A percentile compares a stretch with the other conserved stretches of the same genome.
These are phyloP conservation scores for Denticeps clupeoides DNA, from an alignment of 2,797 vertebrate species.

Conservation along the genomic window DNA sequence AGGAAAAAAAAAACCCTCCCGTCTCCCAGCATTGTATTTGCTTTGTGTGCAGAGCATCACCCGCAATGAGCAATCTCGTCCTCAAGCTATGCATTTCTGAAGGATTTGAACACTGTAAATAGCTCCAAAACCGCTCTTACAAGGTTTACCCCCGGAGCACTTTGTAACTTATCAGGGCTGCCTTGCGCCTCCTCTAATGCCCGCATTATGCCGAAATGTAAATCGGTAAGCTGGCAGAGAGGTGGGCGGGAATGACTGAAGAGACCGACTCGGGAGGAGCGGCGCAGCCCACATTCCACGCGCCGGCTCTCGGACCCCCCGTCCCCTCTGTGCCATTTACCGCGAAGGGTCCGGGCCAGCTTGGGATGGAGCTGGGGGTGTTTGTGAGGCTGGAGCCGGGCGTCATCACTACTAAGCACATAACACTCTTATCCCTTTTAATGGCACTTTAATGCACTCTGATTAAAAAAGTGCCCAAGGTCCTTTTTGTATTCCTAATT, in stretches of 20 bases:
- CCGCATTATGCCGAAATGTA: conserved; percentile 73
- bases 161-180: conserved; percentile 75
- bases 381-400: conserved; percentile 15
- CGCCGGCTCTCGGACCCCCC: too few species aligned
- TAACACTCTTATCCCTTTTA: conserved; percentile 20
- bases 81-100: conserved; percentile 63
- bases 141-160: conserved; percentile 69
- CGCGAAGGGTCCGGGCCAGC: too few species aligned
- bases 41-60: conserved; percentile 60
- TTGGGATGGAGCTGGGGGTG: conserved; percentile 1
- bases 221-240: conserved; percentile 70
- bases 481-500: conserved; percentile 61
- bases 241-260: conserved; percentile 65
- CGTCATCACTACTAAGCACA: conserved; percentile 29
- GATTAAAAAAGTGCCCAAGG: conserved; percentile 46
- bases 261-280: conserved; percentile 39
- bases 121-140: conserved; percentile 73
- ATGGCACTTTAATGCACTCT: conserved; percentile 44
- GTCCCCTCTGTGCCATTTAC: too few species aligned
- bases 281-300: too few species aligned
- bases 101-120: conserved; percentile 74
- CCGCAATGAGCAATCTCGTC: conserved; percentile 64
- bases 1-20: background rate
- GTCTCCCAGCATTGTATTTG: conserved; percentile 50
- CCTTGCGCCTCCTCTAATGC: conserved; percentile 70